Conservation (phyloP, 2,797 vertebrate genomes). For the Eleutherodactylus coqui region DNA sequence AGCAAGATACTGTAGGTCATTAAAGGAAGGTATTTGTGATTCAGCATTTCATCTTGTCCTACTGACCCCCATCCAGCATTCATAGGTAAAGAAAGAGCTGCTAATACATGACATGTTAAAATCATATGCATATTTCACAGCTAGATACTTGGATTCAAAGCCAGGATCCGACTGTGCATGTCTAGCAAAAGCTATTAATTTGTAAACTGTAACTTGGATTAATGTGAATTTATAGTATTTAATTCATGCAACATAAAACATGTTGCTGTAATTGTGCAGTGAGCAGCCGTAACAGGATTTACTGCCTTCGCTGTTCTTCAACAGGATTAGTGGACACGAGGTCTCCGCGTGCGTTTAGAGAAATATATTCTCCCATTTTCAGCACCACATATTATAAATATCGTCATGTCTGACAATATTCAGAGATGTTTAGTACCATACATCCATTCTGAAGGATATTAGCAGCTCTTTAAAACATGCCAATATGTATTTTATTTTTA, state of each 20-base stretch:
- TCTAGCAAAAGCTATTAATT: neutral
- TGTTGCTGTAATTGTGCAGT: neutral
- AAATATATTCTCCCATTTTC: neutral
- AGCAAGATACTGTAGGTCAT: too few relatives aligned
- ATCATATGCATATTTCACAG: neutral
- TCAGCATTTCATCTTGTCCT: neutral
- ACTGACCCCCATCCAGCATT: neutral
- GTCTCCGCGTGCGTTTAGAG: neutral
- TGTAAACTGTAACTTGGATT: neutral
- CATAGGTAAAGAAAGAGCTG: neutral
- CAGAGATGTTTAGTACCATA: too few relatives aligned
- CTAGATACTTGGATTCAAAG: neutral
- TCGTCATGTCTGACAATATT: too few relatives aligned
- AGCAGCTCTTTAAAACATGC: neutral
- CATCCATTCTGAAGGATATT: too few relatives aligned
- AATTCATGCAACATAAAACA: neutral
- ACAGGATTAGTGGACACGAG: neutral
- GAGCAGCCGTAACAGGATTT: neutral
- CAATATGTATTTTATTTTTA: too few relatives aligned
- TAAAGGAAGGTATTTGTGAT: neutral
- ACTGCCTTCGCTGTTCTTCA: neutral
- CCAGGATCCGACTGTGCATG: neutral
- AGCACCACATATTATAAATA: too few relatives aligned
- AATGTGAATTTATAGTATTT: neutral
- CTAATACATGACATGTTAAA: neutral